Evolutionary conservation across 53 echinoderm and acorn worm genomes (phyloP), one percentile per base, ranked within the genome.

Genomic region (Luidia sarsii): DNA sequence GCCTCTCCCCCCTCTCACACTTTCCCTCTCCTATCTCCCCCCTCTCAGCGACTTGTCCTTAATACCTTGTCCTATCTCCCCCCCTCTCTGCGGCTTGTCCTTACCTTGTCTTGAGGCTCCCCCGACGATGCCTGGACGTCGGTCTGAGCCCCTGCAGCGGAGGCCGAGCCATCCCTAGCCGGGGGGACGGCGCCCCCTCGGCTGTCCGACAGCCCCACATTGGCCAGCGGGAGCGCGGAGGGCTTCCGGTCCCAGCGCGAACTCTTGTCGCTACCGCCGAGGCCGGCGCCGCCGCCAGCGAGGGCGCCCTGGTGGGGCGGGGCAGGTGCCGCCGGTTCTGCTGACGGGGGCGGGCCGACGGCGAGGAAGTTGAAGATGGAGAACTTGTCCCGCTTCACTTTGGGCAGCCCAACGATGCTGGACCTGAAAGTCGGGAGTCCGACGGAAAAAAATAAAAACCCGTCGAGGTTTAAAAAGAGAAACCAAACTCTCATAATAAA

Each of bases 341-440:
- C 64, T 16, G 50, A 9, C 11, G 55, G 23, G 21, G 83, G 48
- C 20, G 30, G 63, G n/a, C 80, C 73, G 24, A 79, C 59, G 35
- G 87, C 65, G 33, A 96, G 60, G 63, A 96, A 96, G 65, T 93
- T 96, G 82, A 89, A 96, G 14, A 96, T 83, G 10, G 97, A 96
- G 14, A 87, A 75, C 49, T 89, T 96, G 68, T 96, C 97, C 64
- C 86, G 93, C 60, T 96, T 92, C 7, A 96, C 80, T 1, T 43
- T 91, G 0, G 91, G 93, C 20, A 96, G 56, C 24, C 97, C 97
- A 49, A 93, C 81, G 7, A 84, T 39, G 9, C 91, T 64, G 8
- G 97, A 96, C 23, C 97, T 96, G 82, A 8, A 65, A 49, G 31
- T n/a, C 49, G 52, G 48, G 2, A 35, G 29, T 30, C 11, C 15